Evolutionary conservation across 2,113 vertebrate genomes (phyloP).

Genomic region (Xiphophorus couchianus): DNA sequence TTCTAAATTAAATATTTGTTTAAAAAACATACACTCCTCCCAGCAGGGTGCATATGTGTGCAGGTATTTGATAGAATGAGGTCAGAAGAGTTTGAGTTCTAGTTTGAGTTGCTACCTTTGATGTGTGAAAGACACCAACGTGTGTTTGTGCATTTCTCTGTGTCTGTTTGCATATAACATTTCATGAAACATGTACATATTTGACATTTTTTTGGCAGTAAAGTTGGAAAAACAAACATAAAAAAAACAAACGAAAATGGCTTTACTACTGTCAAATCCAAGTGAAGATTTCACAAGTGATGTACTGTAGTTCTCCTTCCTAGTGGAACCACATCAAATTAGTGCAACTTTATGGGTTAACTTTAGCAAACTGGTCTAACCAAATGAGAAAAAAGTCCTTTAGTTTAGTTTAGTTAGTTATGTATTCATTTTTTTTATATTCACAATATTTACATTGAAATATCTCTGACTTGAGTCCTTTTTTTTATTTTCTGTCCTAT

Average conservation of each 20-base stretch:
- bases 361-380: background rate
- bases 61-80: slow-evolving; percentile 61
- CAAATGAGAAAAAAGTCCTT: too few species aligned
- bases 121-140: slow-evolving; percentile 32
- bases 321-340: background rate
- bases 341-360: background rate
- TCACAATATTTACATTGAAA: too few species aligned
- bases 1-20: slow-evolving; percentile 49
- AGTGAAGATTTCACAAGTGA: background rate
- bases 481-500: background rate
- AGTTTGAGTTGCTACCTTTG: slow-evolving; percentile 51
- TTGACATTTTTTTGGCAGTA: background rate
- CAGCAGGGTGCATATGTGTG: slow-evolving; percentile 26
- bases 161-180: background rate
- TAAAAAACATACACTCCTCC: slow-evolving; percentile 4
- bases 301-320: background rate
- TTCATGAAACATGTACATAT: background rate
- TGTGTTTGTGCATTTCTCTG: slow-evolving; percentile 5
- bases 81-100: slow-evolving; percentile 60
- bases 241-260: background rate
- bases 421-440: too few species aligned
- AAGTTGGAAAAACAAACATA: background rate
- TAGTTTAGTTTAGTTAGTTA: too few species aligned
- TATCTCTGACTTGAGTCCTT: background rate
- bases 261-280: too few species aligned